phyloP scores from a whole-genome alignment of 1,140 invertebrate genomes.

The Lasioglossum baleicum region DNA sequence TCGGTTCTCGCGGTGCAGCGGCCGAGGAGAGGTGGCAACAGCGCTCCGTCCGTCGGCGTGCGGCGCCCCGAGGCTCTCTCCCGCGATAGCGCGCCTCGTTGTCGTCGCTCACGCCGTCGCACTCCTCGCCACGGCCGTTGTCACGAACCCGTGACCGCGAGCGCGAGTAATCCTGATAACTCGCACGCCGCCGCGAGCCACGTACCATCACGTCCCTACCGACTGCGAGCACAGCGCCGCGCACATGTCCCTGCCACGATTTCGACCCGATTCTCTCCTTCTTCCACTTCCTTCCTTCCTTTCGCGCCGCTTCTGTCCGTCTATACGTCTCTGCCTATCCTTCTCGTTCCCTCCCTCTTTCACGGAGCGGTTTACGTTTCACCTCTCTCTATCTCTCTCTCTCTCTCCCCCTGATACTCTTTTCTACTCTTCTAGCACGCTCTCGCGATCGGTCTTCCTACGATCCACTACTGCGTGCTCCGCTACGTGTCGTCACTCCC shows the following conservation, averaged over 20 bases:
- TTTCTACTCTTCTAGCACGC: neutral
- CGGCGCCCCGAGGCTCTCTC: conserved; percentile 54
- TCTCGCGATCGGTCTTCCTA: neutral
- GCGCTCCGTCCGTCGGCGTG: conserved; percentile 54
- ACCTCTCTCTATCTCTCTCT: neutral
- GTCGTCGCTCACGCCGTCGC: conserved; percentile 53
- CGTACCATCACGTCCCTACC: conserved; percentile 56
- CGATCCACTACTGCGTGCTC: neutral
- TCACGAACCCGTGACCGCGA: conserved; percentile 49
- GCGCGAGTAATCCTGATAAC: conserved; percentile 51
- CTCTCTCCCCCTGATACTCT: no score
- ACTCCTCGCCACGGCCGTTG: conserved; percentile 29
- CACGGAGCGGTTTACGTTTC: no score
- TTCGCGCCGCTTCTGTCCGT: neutral
- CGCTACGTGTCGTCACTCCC: neutral
- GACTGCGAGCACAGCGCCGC: conserved; percentile 42
- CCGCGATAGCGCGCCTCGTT: conserved; percentile 51
- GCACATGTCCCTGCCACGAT: conserved; percentile 43
- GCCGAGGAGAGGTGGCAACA: conserved; percentile 57
- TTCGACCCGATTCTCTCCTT: conserved; percentile 39
- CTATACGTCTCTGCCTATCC: neutral
- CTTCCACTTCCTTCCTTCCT: conserved; percentile 4
- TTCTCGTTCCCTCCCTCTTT: neutral
- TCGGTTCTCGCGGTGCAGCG: conserved; percentile 52
- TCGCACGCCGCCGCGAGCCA: conserved; percentile 47